A percentile compares a stretch with the other conserved stretches of the same genome.
Conservation (phyloP, 2,888 invertebrate genomes). For the Dolomedes plantarius region DNA sequence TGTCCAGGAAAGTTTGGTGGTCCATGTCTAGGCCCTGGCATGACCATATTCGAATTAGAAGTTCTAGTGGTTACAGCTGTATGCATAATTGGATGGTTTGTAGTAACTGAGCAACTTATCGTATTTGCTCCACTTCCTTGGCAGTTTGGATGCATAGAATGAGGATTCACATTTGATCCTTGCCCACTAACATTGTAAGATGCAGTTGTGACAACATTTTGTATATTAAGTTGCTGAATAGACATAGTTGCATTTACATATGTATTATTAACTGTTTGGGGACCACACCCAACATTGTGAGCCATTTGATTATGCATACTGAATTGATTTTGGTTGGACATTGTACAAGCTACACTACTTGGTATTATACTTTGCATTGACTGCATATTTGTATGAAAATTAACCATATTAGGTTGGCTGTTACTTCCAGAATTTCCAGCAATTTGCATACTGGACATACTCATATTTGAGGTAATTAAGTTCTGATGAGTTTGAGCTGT, state of each 20-base stretch:
- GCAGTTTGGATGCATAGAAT: conserved; percentile 65
- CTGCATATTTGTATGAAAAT: conserved; percentile 76
- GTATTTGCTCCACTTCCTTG: conserved; percentile 70
- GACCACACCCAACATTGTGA: conserved; percentile 75
- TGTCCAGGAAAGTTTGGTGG: conserved; percentile 63
- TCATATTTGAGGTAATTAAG: conserved; percentile 73
- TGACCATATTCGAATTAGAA: conserved; percentile 72
- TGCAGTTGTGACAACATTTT: conserved; percentile 76
- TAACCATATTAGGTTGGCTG: conserved; percentile 76
- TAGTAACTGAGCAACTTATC: conserved; percentile 73
- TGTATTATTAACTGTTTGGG: conserved; percentile 79
- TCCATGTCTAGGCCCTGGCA: conserved; percentile 66
- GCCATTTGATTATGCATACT: conserved; percentile 73
- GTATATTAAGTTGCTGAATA: conserved; percentile 79
- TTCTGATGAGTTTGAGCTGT: conserved; percentile 71
- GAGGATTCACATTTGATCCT: conserved; percentile 72
- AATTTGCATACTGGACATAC: conserved; percentile 73
- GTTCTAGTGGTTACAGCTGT: conserved; percentile 70
- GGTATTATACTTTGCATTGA: conserved; percentile 74
- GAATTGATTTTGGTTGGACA: conserved; percentile 71
- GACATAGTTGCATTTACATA: conserved; percentile 79
- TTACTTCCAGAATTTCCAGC: conserved; percentile 60
- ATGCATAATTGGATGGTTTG: conserved; percentile 73
- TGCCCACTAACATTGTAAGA: conserved; percentile 74
- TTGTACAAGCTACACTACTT: conserved; percentile 55